Evolutionary conservation across 1,140 invertebrate species (phyloP).

Genomic region (Zaprionus capensis): DNA sequence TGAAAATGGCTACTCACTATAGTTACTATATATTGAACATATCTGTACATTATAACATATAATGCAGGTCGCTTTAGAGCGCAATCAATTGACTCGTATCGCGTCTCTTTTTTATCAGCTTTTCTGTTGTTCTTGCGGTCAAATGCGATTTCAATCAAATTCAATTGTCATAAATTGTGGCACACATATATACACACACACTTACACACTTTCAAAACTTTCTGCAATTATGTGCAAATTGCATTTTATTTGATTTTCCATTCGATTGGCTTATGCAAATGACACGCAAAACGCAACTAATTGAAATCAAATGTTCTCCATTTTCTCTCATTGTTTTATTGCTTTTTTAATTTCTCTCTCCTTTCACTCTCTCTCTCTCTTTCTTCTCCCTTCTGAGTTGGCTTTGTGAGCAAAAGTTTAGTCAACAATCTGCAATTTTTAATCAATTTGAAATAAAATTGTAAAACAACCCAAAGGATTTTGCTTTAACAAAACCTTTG

Average conservation of each 20-base stretch:
- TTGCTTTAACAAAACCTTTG: constrained; percentile 26
- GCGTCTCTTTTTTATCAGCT: constrained; percentile 15
- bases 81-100: constrained; percentile 47
- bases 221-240: constrained; percentile 73
- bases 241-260: constrained; percentile 66
- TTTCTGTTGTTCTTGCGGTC: neutral
- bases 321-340: neutral
- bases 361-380: neutral
- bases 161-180: constrained; percentile 68
- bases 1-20: constrained; percentile 41
- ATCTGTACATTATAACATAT: constrained; percentile 13
- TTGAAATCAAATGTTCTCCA: constrained; percentile 32
- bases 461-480: constrained; percentile 37
- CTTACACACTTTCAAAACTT: constrained; percentile 1
- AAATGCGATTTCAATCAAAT: constrained; percentile 52
- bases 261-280: constrained; percentile 72
- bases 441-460: constrained; percentile 37
- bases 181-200: constrained; percentile 38
- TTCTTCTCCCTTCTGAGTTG: neutral
- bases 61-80: constrained; percentile 8
- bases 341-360: neutral
- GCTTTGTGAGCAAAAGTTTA: constrained; percentile 21
- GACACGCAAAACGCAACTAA: constrained; percentile 48
- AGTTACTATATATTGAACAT: neutral
- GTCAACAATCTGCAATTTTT: constrained; percentile 35